phyloP scores from a whole-genome alignment of 2,888 invertebrate genomes.

The Nezara viridula region DNA sequence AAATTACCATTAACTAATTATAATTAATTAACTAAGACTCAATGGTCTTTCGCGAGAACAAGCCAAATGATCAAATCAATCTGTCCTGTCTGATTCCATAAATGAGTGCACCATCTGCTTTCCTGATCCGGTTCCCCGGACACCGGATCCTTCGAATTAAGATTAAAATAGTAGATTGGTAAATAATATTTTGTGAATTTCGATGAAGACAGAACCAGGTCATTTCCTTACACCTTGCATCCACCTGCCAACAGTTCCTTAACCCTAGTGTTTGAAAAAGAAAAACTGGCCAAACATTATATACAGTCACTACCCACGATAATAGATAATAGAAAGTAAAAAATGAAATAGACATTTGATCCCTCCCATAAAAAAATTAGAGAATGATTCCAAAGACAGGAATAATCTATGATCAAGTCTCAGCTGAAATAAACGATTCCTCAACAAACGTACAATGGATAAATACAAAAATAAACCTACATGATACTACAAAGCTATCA shows the following conservation, averaged over 20 bases:
- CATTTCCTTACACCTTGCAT: slow-evolving; percentile 27
- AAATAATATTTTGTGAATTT: not conserved
- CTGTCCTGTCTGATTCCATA: not conserved
- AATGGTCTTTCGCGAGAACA: not conserved
- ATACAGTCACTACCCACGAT: too few relatives aligned
- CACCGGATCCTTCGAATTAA: not conserved
- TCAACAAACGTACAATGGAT: too few relatives aligned
- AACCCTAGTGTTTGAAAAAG: not conserved
- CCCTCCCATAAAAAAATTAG: too few relatives aligned
- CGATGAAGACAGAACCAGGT: not conserved
- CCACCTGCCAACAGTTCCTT: not conserved
- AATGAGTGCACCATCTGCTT: not conserved
- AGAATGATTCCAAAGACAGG: too few relatives aligned
- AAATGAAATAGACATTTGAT: too few relatives aligned
- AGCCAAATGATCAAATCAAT: not conserved
- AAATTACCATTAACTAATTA: too few relatives aligned
- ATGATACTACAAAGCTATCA: too few relatives aligned
- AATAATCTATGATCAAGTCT: too few relatives aligned
- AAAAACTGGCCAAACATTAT: not conserved
- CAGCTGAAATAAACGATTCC: too few relatives aligned
- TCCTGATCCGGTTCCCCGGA: not conserved
- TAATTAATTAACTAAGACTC: too few relatives aligned
- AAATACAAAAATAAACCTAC: too few relatives aligned
- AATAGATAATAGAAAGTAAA: too few relatives aligned
- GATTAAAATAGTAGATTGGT: not conserved